Percentiles rank a stretch among this genome's conserved stretches.
Conservation (phyloP, 2,888 invertebrate species). For the Melanostoma mellinum region DNA sequence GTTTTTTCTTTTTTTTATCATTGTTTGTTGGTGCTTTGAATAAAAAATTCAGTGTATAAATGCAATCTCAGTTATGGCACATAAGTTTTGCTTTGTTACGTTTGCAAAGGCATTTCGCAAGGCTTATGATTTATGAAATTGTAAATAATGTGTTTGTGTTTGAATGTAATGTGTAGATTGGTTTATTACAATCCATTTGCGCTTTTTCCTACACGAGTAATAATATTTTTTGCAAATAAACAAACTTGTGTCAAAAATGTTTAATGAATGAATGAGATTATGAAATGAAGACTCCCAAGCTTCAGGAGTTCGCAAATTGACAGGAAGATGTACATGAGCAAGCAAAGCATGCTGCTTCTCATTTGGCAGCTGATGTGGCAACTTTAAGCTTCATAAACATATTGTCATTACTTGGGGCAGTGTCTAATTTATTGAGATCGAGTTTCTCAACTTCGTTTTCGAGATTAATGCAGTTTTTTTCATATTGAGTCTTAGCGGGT, state of each 20-base stretch:
- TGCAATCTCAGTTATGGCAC: constrained; percentile 66
- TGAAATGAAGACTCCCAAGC: constrained; percentile 26
- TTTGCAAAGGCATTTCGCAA: constrained; percentile 50
- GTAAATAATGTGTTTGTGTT: constrained; percentile 23
- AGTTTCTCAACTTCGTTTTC: constrained; percentile 81
- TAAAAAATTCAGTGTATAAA: constrained; percentile 44
- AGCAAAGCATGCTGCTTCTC: constrained; percentile 41
- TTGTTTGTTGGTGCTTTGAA: constrained; percentile 8
- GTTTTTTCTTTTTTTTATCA: constrained; percentile 6
- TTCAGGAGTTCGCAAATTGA: constrained; percentile 43
- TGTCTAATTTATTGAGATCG: constrained; percentile 79
- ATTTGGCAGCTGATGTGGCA: constrained; percentile 76
- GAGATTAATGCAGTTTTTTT: constrained; percentile 80
- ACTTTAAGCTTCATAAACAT: constrained; percentile 80
- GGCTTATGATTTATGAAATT: constrained; percentile 38
- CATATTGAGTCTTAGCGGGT: constrained; percentile 77
- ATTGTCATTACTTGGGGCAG: constrained; percentile 77
- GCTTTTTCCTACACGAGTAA: constrained; percentile 22
- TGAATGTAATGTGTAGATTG: constrained; percentile 4
- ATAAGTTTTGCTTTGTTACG: constrained; percentile 44
- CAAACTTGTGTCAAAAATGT: constrained; percentile 27
- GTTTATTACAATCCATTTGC: constrained; percentile 14
- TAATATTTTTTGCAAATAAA: constrained; percentile 17
- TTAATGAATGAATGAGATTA: constrained; percentile 27
- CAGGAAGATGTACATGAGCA: constrained; percentile 26